phyloP scores from a whole-genome alignment of 2,888 invertebrate genomes.

The Uropetala carovei region DNA sequence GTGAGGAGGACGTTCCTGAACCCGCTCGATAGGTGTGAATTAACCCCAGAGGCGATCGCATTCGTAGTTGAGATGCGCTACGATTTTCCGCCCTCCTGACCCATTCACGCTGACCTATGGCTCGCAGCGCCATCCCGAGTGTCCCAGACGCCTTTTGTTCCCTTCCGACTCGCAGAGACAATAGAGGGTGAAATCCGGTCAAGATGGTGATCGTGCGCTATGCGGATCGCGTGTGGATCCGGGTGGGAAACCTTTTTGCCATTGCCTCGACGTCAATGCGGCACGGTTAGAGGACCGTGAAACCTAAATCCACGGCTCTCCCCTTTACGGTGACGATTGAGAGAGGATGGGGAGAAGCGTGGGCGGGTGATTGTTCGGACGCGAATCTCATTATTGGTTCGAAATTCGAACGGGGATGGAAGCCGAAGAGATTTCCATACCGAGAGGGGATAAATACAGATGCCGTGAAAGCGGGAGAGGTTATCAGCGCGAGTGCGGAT shows the following conservation, averaged over 20 bases:
- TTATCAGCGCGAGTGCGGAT: too few relatives aligned
- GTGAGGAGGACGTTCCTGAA: background rate
- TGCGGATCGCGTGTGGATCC: background rate
- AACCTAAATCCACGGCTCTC: background rate
- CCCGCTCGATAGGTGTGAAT: constrained; percentile 2
- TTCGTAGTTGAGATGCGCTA: background rate
- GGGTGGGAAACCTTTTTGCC: background rate
- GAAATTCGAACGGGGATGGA: too few relatives aligned
- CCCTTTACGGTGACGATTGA: too few relatives aligned
- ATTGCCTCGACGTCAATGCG: background rate
- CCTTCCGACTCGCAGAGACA: background rate
- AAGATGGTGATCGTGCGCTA: constrained; percentile 3
- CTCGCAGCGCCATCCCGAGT: background rate
- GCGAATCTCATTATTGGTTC: too few relatives aligned
- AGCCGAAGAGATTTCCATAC: too few relatives aligned
- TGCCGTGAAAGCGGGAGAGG: too few relatives aligned
- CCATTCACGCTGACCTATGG: constrained; percentile 27
- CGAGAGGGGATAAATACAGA: too few relatives aligned
- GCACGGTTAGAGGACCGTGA: background rate
- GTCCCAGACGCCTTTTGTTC: background rate
- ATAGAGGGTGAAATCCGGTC: background rate
- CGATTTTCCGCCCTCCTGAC: constrained; percentile 1
- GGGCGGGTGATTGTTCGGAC: too few relatives aligned
- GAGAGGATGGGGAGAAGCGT: too few relatives aligned
- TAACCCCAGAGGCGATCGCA: background rate